phyloP scores from a whole-genome alignment of 30 jellyfish, hydroid and myxozoan species.

The Pelagia noctiluca region DNA sequence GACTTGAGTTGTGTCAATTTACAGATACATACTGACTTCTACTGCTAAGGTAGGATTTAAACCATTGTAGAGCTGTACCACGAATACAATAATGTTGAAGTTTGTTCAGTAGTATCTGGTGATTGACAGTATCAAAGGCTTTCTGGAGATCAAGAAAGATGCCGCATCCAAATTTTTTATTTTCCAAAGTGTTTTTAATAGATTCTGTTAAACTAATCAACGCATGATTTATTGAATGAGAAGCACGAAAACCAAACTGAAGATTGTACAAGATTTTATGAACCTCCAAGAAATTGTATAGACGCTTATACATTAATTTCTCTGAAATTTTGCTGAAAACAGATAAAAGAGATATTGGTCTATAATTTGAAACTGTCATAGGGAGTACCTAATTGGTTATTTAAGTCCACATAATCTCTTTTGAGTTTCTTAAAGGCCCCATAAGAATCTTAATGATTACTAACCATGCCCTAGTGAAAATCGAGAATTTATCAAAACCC shows the following conservation, averaged over 20 bases:
- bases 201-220: not conserved
- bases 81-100: not conserved
- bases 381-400: too few species aligned
- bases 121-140: constrained; percentile 20
- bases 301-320: not conserved
- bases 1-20: not conserved
- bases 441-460: too few species aligned
- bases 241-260: constrained; percentile 24
- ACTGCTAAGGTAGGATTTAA: not conserved
- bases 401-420: too few species aligned
- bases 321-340: constrained; percentile 2
- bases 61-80: constrained; percentile 3
- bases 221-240: not conserved
- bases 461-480: too few species aligned
- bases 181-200: not conserved
- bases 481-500: too few species aligned
- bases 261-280: constrained; percentile 8
- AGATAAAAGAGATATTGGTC: constrained; percentile 4
- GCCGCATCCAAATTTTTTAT: constrained; percentile 3
- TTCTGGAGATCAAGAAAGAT: constrained; percentile 20
- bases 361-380: too few species aligned
- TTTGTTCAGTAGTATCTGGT: not conserved
- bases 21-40: constrained; percentile 1
- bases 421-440: too few species aligned
- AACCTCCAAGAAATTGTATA: not conserved